Percentiles rank a stretch among this genome's conserved stretches.
These are phyloP conservation scores for Sarcophaga caerulescens DNA, from an alignment of 2,888 invertebrate species.

Conservation along the genomic window DNA sequence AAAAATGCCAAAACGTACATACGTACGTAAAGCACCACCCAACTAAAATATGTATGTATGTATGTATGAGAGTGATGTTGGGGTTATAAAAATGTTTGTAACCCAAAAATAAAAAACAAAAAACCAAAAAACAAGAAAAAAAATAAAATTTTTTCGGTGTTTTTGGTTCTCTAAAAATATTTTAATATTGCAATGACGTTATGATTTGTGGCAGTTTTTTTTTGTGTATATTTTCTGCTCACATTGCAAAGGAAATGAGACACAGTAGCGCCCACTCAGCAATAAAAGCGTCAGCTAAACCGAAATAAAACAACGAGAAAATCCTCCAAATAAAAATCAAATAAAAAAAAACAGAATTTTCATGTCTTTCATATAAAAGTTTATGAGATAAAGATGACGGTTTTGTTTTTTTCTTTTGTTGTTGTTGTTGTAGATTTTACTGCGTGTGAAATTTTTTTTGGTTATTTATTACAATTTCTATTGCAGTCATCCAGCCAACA, in stretches of 20 bases:
- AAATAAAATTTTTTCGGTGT: neutral
- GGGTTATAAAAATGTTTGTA: constrained; percentile 39
- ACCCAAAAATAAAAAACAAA: constrained; percentile 34
- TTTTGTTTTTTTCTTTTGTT: neutral
- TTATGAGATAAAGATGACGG: constrained; percentile 37
- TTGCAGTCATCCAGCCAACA: constrained; percentile 11
- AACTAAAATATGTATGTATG: constrained; percentile 42
- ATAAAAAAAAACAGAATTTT: constrained; percentile 9
- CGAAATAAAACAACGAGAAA: constrained; percentile 13
- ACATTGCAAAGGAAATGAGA: constrained; percentile 43
- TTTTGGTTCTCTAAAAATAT: constrained; percentile 32
- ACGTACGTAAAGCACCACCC: constrained; percentile 14
- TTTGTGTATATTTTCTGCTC: constrained; percentile 14
- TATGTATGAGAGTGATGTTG: constrained; percentile 27
- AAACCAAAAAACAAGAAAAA: too few relatives aligned
- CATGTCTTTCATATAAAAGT: constrained; percentile 49
- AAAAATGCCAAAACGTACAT: too few relatives aligned
- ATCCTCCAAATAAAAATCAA: constrained; percentile 33
- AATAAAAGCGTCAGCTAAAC: constrained; percentile 38
- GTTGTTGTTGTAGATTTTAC: constrained; percentile 6
- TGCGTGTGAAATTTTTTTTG: constrained; percentile 14
- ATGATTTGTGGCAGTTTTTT: constrained; percentile 62
- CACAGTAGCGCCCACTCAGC: constrained; percentile 55
- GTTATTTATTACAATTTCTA: constrained; percentile 33
- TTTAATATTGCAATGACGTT: constrained; percentile 58